phyloP scores from a whole-genome alignment of 2,113 vertebrate species.

The Tenebrosternarchus preto region DNA sequence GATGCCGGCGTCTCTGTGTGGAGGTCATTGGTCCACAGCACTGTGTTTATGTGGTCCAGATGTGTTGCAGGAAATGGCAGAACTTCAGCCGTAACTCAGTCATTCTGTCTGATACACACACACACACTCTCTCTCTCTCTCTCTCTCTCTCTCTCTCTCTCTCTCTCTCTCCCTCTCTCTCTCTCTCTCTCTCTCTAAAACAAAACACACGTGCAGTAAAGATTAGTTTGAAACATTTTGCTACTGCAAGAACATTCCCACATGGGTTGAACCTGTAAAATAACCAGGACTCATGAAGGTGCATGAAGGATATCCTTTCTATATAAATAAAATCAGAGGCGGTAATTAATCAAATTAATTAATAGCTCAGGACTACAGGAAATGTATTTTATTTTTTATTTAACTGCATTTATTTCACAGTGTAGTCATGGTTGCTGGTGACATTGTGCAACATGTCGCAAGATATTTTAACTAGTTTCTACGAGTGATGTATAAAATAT shows the following conservation, averaged over 20 bases:
- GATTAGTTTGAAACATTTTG: constrained; percentile 21
- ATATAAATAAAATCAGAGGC: constrained; percentile 17
- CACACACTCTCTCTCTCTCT: constrained; percentile 17
- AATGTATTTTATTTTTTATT: not conserved
- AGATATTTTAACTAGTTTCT: not conserved
- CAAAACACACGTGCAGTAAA: constrained; percentile 21
- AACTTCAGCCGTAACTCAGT: constrained; percentile 41
- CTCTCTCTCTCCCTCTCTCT: constrained; percentile 22
- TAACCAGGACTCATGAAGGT: constrained; percentile 13
- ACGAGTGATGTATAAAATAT: not conserved
- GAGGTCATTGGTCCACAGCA: constrained; percentile 43
- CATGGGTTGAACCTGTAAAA: constrained; percentile 14
- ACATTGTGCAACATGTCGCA: not conserved
- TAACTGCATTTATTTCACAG: not conserved
- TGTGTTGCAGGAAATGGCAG: constrained; percentile 47
- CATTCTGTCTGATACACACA: constrained; percentile 22
- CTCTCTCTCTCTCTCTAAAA: constrained; percentile 28
- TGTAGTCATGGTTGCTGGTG: not conserved
- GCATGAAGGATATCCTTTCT: constrained; percentile 6
- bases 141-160: constrained; percentile 13
- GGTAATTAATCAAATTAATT: not conserved
- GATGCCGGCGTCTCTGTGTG: constrained; percentile 34
- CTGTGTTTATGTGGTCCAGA: constrained; percentile 54
- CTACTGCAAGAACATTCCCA: constrained; percentile 18
- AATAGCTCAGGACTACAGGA: constrained; percentile 9